phyloP scores from a whole-genome alignment of 2,797 vertebrate species.

The Sebastiscus tertius region DNA sequence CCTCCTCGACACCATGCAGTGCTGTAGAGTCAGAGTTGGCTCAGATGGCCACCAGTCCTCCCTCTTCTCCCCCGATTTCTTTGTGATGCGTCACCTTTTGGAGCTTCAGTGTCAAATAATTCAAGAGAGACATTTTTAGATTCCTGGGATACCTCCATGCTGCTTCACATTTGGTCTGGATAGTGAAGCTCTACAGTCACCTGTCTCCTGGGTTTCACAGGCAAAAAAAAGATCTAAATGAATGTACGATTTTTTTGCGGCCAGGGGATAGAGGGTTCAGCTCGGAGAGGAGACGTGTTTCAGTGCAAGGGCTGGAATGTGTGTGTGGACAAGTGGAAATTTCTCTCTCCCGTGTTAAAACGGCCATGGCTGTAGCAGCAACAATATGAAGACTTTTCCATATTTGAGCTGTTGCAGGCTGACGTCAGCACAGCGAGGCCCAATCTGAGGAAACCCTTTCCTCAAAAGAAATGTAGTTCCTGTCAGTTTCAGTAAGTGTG shows the following conservation, averaged over 20 bases:
- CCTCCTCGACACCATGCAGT: conserved; percentile 5
- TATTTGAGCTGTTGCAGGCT: conserved; percentile 55
- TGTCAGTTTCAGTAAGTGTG: background rate
- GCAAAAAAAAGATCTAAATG: conserved; percentile 9
- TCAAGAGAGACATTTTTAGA: conserved; percentile 47
- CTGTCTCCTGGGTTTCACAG: conserved; percentile 37
- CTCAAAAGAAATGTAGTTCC: conserved; percentile 5
- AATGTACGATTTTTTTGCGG: conserved; percentile 10
- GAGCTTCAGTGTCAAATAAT: conserved; percentile 63
- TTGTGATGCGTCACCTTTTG: conserved; percentile 54
- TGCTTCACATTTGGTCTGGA: conserved; percentile 40
- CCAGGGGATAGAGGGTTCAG: conserved; percentile 23
- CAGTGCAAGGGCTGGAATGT: conserved; percentile 69
- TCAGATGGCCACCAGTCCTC: background rate
- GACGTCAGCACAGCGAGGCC: conserved; percentile 45
- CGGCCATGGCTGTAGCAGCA: conserved; percentile 56
- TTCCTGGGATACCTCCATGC: conserved; percentile 62
- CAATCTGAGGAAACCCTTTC: conserved; percentile 22
- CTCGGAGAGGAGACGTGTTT: conserved; percentile 48
- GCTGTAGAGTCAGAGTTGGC: conserved; percentile 31
- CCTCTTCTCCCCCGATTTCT: conserved; percentile 20
- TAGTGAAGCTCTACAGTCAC: conserved; percentile 32
- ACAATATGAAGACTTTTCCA: conserved; percentile 77
- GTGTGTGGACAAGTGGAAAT: conserved; percentile 77
- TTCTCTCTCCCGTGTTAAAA: conserved; percentile 79